Evolutionary conservation across 37 sponge, comb jelly and placozoan species (phyloP).

Genomic region (Halisarca cf. caerulea): DNA sequence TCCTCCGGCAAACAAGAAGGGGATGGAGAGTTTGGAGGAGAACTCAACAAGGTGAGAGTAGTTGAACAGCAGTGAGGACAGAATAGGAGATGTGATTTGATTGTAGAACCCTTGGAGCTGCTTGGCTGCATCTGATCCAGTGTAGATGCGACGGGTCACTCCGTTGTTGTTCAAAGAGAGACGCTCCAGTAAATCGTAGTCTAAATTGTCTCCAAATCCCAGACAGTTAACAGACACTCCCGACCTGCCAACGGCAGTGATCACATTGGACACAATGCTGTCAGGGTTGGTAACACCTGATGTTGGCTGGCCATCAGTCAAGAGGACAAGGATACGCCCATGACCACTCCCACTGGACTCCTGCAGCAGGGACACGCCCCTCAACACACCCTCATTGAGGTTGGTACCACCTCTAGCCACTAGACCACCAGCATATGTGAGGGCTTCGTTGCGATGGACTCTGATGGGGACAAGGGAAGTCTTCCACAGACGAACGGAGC

Average conservation of each 20-base stretch:
- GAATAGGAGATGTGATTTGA: slow-evolving; percentile 56
- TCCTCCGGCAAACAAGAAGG: slow-evolving; percentile 52
- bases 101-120: slow-evolving; percentile 62
- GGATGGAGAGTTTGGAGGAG: slow-evolving; percentile 22
- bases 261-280: slow-evolving; percentile 17
- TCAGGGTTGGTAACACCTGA: slow-evolving; percentile 32
- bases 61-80: slow-evolving; percentile 21
- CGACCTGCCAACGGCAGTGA: slow-evolving; percentile 1
- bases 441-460: slow-evolving; percentile 28
- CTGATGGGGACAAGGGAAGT: slow-evolving; percentile 27
- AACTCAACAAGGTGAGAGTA: not conserved
- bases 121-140: slow-evolving; percentile 44
- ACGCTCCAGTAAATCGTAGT: slow-evolving; percentile 46
- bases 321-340: slow-evolving; percentile 48
- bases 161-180: slow-evolving; percentile 54
- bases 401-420: slow-evolving; percentile 55
- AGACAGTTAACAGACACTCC: slow-evolving; percentile 52
- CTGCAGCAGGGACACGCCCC: slow-evolving; percentile 36
- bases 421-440: slow-evolving; percentile 25
- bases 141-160: slow-evolving; percentile 49
- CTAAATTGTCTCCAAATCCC: slow-evolving; percentile 51
- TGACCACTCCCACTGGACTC: not conserved
- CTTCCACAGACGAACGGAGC: slow-evolving; percentile 12
- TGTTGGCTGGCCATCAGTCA: slow-evolving; percentile 68
- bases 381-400: slow-evolving; percentile 38